phyloP scores from a whole-genome alignment of 2,888 invertebrate genomes.

The Stenodera caucasica region DNA sequence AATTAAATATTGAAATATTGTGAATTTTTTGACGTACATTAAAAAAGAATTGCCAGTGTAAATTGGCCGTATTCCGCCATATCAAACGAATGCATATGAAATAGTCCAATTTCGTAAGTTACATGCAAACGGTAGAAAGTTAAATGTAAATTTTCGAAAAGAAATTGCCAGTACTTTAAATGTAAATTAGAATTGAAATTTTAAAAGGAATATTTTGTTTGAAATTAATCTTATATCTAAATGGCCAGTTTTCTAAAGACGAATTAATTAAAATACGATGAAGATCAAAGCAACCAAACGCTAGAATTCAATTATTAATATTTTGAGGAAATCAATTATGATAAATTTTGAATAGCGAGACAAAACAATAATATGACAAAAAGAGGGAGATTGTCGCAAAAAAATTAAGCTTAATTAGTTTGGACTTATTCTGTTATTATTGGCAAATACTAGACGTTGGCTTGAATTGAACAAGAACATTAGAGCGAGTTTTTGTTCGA shows the following conservation, averaged over 20 bases:
- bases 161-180: slow-evolving; percentile 14
- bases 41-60: background rate
- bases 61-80: slow-evolving; percentile 7
- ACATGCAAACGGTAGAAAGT: background rate
- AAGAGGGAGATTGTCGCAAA: background rate
- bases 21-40: background rate
- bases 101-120: slow-evolving; percentile 8
- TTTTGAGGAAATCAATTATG: slow-evolving; percentile 6
- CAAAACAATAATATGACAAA: background rate
- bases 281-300: slow-evolving; percentile 4
- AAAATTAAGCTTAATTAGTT: slow-evolving; percentile 2
- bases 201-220: background rate
- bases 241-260: background rate
- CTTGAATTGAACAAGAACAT: background rate
- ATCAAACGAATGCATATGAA: slow-evolving; percentile 22
- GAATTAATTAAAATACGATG: slow-evolving; percentile 4
- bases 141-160: background rate
- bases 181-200: slow-evolving; percentile 18
- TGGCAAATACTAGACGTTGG: background rate
- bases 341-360: background rate
- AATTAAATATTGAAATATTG: too few species aligned
- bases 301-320: slow-evolving; percentile 3
- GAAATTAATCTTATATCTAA: slow-evolving; percentile 1
- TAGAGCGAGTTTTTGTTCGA: background rate
- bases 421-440: slow-evolving; percentile 2